Conservation (phyloP, 2,888 invertebrate genomes). For the Lamproptera curius region DNA sequence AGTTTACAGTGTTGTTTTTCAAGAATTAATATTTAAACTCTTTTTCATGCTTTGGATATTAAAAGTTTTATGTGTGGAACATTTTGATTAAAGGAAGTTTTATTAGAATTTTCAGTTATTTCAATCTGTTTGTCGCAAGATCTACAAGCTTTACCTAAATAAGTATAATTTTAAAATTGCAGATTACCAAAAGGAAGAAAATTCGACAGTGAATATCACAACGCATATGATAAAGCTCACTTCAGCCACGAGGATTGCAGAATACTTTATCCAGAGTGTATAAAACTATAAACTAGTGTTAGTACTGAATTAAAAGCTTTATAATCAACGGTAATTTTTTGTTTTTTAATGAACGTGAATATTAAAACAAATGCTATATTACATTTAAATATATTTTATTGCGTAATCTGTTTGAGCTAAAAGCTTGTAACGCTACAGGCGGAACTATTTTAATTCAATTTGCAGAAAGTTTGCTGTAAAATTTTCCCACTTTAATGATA, state of each 20-base stretch:
- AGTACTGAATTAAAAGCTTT: not conserved
- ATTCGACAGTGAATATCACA: constrained; percentile 48
- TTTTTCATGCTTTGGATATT: too few species aligned
- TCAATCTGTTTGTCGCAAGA: too few species aligned
- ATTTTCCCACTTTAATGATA: constrained; percentile 10
- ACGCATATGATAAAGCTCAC: constrained; percentile 58
- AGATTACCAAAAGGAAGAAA: constrained; percentile 65
- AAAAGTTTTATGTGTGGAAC: too few species aligned
- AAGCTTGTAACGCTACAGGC: constrained; percentile 1
- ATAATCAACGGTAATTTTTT: not conserved
- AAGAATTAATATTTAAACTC: too few species aligned
- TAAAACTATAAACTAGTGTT: constrained; percentile 4
- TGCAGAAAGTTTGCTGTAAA: constrained; percentile 4
- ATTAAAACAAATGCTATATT: not conserved
- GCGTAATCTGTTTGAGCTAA: constrained; percentile 3
- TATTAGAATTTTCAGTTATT: too few species aligned
- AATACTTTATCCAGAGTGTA: constrained; percentile 17
- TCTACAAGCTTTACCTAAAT: too few species aligned
- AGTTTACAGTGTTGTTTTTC: too few species aligned
- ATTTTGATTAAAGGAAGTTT: too few species aligned
- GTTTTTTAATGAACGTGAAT: not conserved
- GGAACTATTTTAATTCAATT: constrained; percentile 10
- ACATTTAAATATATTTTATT: not conserved
- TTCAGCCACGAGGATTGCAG: constrained; percentile 12
- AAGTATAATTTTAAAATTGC: too few species aligned